These are phyloP conservation scores for honey bee (Apis mellifera) DNA, from an alignment of 1,140 invertebrate species.

Conservation along the genomic window DNA sequence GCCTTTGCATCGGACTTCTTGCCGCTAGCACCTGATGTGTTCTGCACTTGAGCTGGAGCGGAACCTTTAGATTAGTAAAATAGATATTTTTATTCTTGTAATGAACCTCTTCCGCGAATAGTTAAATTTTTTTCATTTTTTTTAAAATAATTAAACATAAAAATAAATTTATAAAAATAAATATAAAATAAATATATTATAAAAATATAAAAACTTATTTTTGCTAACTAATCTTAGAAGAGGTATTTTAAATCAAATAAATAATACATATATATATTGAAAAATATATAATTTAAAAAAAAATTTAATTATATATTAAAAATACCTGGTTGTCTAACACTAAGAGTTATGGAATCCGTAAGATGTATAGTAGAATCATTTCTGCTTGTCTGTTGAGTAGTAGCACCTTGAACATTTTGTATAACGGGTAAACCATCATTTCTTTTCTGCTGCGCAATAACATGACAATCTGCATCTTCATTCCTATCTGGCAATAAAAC, in stretches of 20 bases:
- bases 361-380: conserved; percentile 84
- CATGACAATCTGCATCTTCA: conserved; percentile 84
- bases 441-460: conserved; percentile 88
- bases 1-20: conserved; percentile 86
- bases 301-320: conserved; percentile 3
- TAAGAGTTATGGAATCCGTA: conserved; percentile 85
- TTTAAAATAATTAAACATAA: background rate
- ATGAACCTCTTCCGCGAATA: conserved; percentile 62
- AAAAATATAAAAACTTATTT: conserved; percentile 9
- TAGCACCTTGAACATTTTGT: conserved; percentile 86
- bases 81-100: conserved; percentile 63
- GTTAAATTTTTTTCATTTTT: background rate
- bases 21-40: conserved; percentile 55
- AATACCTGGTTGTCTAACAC: conserved; percentile 82
- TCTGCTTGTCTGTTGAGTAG: conserved; percentile 78
- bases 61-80: conserved; percentile 78
- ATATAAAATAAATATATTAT: background rate
- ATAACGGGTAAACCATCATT: conserved; percentile 88
- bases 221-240: conserved; percentile 33
- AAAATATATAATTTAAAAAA: conserved; percentile 13
- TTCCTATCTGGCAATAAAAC: conserved; percentile 83
- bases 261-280: conserved; percentile 1
- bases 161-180: background rate
- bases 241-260: conserved; percentile 19
- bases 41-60: conserved; percentile 77